Evolutionary conservation across 2,888 invertebrate genomes (phyloP).

Genomic region (Schizotus pectinicornis): DNA sequence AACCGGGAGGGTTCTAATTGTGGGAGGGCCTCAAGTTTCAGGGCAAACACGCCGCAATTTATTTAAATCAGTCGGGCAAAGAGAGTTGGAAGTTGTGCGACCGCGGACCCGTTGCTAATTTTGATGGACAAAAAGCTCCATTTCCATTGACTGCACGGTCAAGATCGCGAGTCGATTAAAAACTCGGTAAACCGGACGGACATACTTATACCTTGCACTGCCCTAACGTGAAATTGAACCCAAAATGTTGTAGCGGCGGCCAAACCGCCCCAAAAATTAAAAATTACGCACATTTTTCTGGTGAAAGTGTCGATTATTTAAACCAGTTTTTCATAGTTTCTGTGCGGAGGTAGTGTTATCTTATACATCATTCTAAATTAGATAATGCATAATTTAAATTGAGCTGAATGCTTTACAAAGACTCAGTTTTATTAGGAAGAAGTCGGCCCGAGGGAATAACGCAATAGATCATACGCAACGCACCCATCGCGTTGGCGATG

Average conservation of each 20-base stretch:
- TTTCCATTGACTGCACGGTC: slow-evolving; percentile 42
- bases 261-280: slow-evolving; percentile 10
- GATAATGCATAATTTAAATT: slow-evolving; percentile 24
- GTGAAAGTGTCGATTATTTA: slow-evolving; percentile 20
- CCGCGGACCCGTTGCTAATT: slow-evolving; percentile 40
- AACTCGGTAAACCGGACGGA: slow-evolving; percentile 44
- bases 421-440: slow-evolving; percentile 22
- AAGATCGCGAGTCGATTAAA: slow-evolving; percentile 43
- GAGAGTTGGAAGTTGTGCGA: slow-evolving; percentile 27
- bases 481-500: slow-evolving; percentile 7
- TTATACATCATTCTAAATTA: slow-evolving; percentile 21
- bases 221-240: slow-evolving; percentile 40
- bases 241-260: slow-evolving; percentile 12
- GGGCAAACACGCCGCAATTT: not conserved
- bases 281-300: slow-evolving; percentile 13
- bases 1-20: slow-evolving; percentile 1
- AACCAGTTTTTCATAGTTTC: slow-evolving; percentile 5
- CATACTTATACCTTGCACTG: slow-evolving; percentile 43
- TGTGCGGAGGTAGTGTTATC: slow-evolving; percentile 10
- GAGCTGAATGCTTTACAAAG: slow-evolving; percentile 21
- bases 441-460: slow-evolving; percentile 6
- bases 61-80: slow-evolving; percentile 10
- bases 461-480: slow-evolving; percentile 13
- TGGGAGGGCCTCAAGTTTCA: not conserved
- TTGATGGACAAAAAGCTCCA: slow-evolving; percentile 42